Conservation (phyloP, 35 echinoderm and acorn worm genomes). For the Nesometra sesokonis region DNA sequence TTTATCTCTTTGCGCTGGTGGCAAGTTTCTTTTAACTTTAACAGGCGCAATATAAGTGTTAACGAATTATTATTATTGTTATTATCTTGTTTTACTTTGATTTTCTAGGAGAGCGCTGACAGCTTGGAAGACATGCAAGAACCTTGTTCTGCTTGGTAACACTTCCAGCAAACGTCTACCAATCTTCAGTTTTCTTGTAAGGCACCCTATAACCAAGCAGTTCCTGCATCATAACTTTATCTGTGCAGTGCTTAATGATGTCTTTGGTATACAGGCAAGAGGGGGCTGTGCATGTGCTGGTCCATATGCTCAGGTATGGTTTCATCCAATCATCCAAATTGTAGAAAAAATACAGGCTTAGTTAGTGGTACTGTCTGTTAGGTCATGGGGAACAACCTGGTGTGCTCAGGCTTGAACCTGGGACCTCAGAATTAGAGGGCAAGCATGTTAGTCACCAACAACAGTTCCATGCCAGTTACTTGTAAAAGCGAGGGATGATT, state of each 20-base stretch:
- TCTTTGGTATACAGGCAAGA: conserved; percentile 81
- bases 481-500: too few species aligned
- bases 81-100: background rate
- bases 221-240: conserved; percentile 90
- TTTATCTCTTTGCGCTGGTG: too few species aligned
- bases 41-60: too few species aligned
- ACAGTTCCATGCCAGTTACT: too few species aligned
- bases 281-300: conserved; percentile 97
- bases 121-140: conserved; percentile 29
- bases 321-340: too few species aligned
- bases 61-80: background rate
- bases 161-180: conserved; percentile 47
- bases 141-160: conserved; percentile 74
- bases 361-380: too few species aligned
- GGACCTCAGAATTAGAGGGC: too few species aligned
- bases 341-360: too few species aligned
- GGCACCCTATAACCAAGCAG: conserved; percentile 60
- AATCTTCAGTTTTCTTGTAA: conserved; percentile 81
- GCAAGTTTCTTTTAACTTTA: too few species aligned
- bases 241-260: conserved; percentile 83
- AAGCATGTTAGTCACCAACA: too few species aligned
- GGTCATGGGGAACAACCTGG: too few species aligned
- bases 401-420: too few species aligned
- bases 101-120: conserved; percentile 43
- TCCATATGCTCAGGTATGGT: conserved; percentile 93